These are phyloP conservation scores for Leptura quadrifasciata DNA, from an alignment of 2,888 invertebrate species.

Conservation along the genomic window DNA sequence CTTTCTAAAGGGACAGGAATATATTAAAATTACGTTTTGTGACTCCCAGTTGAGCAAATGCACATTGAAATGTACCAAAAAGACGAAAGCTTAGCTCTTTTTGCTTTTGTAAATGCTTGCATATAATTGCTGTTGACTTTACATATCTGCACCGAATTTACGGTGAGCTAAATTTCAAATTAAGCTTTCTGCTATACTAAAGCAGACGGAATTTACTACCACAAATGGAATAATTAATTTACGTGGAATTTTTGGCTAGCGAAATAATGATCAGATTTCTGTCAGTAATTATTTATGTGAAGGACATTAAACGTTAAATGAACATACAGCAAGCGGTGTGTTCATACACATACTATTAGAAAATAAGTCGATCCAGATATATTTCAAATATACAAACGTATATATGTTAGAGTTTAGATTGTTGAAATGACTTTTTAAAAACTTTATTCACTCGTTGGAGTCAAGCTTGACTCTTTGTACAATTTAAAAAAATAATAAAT, in stretches of 20 bases:
- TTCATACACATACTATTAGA: no score
- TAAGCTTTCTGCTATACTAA: neutral
- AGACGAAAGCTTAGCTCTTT: neutral
- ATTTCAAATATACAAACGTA: no score
- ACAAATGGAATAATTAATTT: neutral
- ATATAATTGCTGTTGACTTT: conserved; percentile 1
- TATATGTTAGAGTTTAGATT: no score
- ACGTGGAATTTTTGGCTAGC: neutral
- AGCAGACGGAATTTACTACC: neutral
- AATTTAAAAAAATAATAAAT: no score
- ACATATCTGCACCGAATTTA: conserved; percentile 2
- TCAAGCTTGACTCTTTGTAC: no score
- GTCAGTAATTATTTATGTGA: no score
- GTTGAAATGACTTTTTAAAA: no score
- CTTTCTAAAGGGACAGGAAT: neutral
- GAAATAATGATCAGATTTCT: neutral
- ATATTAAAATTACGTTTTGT: neutral
- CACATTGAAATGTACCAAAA: neutral
- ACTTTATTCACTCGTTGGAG: no score
- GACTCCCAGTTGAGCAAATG: neutral
- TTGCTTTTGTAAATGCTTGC: neutral
- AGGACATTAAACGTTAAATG: no score
- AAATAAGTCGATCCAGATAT: no score
- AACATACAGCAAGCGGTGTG: no score
- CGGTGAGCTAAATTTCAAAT: conserved; percentile 1